Evolutionary conservation across 2,797 vertebrate genomes (phyloP).

Genomic region (Coendou prehensilis): DNA sequence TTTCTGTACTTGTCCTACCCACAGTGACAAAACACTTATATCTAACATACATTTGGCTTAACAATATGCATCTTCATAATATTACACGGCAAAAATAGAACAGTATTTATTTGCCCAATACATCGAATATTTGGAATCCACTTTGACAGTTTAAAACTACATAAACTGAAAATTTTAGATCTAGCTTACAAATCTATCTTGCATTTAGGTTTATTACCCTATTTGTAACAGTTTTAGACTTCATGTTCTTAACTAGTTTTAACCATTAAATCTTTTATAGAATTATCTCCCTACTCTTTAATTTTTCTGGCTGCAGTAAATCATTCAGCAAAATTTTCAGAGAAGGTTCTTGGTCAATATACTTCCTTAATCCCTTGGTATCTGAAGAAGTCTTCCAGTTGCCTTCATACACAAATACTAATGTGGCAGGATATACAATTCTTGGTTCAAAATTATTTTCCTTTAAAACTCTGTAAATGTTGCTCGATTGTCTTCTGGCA

Average conservation of each 20-base stretch:
- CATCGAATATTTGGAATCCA: not conserved
- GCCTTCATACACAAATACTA: not conserved
- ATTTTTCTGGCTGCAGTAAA: not conserved
- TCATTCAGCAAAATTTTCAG: not conserved
- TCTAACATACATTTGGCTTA: not conserved
- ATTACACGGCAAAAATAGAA: not conserved
- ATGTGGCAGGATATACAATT: not conserved
- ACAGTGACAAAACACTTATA: not conserved
- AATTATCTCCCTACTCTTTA: not conserved
- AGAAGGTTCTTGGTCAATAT: not conserved
- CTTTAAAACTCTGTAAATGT: not conserved
- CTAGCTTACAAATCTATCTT: not conserved
- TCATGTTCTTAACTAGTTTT: not conserved
- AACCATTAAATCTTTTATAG: not conserved
- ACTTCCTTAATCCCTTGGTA: not conserved
- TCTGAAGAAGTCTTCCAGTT: not conserved
- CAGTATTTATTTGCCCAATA: not conserved
- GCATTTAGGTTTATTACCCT: not conserved
- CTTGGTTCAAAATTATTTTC: not conserved
- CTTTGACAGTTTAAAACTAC: not conserved
- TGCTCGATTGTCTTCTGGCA: not conserved
- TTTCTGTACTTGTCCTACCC: not conserved
- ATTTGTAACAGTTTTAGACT: not conserved
- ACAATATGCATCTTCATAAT: not conserved
- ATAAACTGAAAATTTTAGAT: not conserved